Base-by-base conservation (phyloP, 2,888 invertebrate genomes). In the Micropterix aruncella region DNA sequence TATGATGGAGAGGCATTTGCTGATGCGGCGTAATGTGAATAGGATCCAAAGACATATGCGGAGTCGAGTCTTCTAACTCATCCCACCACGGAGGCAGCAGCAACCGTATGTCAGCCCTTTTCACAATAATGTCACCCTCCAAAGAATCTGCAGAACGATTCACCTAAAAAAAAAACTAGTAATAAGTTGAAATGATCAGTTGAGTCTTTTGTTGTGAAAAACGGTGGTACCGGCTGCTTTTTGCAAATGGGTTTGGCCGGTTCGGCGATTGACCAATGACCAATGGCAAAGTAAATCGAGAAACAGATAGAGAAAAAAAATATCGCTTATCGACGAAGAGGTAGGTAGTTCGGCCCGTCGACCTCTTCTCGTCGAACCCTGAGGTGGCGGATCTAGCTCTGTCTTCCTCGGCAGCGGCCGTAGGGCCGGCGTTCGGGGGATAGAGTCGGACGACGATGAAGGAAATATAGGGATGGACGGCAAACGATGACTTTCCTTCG, bases 41-140 rank as follows among this genome's bases (percentile, higher is more conserved):
- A 62, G 57, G 5, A 7, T 27, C 27, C 27, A 27, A 7, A 9
- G 56, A 58, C 16, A 61, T 56, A 43, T 63, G 64, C 3, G 66
- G 60, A 37, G 68, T 67, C 0, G 75, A 67, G 55, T 84, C 85
- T 55, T 85, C 89, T 47, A 96, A 63, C 65, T 97, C 96, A 56
- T 96, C 97, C 68, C 86, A 89, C 96, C 97, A 97, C 0, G 96
- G 97, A 14, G 95, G 93, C 58, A 86, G 79, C 52, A 95, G 70
- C 18, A 97, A 74, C 17, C 97, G 77, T 47, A 97, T 70, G 61
- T 94, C 92, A 3, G 95, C 91, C 36, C 96, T 75, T 57, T 89
- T 85, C 49, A 93, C 89, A 55, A 83, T 79, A 52, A 79, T 75
- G 56, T 71, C 65, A 45, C 63, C 71, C 44, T 65, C 63, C 50